These are phyloP conservation scores for Muricea muricata DNA, from an alignment of 92 coral and sea anemone genomes.

Conservation along the genomic window DNA sequence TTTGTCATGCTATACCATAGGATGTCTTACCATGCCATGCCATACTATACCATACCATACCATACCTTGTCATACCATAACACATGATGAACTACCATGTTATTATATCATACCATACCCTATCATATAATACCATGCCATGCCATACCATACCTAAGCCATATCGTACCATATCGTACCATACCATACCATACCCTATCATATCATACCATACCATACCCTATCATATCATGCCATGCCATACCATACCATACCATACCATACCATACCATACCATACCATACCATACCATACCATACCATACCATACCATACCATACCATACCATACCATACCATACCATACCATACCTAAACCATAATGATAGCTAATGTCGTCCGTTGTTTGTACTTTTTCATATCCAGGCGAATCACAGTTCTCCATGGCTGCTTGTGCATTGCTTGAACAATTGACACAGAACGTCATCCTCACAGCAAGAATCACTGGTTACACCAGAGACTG, in stretches of 20 bases:
- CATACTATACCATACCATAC: background rate
- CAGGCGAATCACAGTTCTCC: slow-evolving; percentile 88
- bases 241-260: too few relatives aligned
- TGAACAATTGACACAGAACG: slow-evolving; percentile 87
- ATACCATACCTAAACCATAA: too few relatives aligned
- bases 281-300: background rate
- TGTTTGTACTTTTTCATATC: background rate
- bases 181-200: too few relatives aligned
- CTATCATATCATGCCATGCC: too few relatives aligned
- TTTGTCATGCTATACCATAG: too few relatives aligned
- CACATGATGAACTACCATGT: background rate
- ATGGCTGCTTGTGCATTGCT: slow-evolving; percentile 83
- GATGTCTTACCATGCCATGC: background rate
- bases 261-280: background rate
- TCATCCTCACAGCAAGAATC: slow-evolving; percentile 84
- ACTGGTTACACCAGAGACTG: slow-evolving; percentile 79
- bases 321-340: background rate
- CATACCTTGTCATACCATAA: background rate
- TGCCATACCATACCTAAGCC: background rate
- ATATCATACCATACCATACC: too few relatives aligned
- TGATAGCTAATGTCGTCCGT: too few relatives aligned
- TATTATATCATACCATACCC: too few relatives aligned
- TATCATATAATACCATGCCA: background rate
- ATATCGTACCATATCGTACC: background rate
- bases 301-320: background rate